Conservation (phyloP, 2,888 invertebrate species). For the Tetanocera ferruginea region DNA sequence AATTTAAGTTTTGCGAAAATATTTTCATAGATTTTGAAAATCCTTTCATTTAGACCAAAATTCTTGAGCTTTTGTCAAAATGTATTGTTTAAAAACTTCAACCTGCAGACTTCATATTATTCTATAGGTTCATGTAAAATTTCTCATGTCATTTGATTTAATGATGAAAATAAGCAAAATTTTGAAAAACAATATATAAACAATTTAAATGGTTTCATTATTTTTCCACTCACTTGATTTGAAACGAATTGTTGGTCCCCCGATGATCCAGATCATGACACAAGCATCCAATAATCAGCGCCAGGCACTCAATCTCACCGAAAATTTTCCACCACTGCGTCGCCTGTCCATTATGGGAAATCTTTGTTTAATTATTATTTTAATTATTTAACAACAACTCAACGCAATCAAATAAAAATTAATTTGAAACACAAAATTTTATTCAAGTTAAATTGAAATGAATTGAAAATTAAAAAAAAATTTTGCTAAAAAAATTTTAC, state of each 20-base stretch:
- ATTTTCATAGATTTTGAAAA: no score
- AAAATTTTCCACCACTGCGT: slow-evolving; percentile 95
- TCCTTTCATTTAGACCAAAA: no score
- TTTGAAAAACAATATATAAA: not conserved
- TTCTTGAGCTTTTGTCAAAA: no score
- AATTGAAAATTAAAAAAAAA: not conserved
- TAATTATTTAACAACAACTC: slow-evolving; percentile 38
- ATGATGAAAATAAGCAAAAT: not conserved
- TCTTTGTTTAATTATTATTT: slow-evolving; percentile 47
- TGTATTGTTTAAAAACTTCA: no score
- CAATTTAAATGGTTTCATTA: not conserved
- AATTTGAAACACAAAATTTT: slow-evolving; percentile 18
- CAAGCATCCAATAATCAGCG: slow-evolving; percentile 91
- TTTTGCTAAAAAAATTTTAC: not conserved
- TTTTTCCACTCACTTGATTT: slow-evolving; percentile 85
- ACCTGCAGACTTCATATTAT: no score
- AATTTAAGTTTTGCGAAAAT: no score
- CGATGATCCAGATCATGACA: slow-evolving; percentile 96
- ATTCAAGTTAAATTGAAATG: slow-evolving; percentile 23
- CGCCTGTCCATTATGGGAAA: slow-evolving; percentile 72
- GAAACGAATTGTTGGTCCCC: slow-evolving; percentile 97
- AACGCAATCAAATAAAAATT: not conserved
- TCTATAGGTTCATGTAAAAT: no score
- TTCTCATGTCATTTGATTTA: no score
- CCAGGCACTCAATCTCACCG: slow-evolving; percentile 91